Conservation (phyloP, 2,888 invertebrate species). For the Sarcophaga variegata region DNA sequence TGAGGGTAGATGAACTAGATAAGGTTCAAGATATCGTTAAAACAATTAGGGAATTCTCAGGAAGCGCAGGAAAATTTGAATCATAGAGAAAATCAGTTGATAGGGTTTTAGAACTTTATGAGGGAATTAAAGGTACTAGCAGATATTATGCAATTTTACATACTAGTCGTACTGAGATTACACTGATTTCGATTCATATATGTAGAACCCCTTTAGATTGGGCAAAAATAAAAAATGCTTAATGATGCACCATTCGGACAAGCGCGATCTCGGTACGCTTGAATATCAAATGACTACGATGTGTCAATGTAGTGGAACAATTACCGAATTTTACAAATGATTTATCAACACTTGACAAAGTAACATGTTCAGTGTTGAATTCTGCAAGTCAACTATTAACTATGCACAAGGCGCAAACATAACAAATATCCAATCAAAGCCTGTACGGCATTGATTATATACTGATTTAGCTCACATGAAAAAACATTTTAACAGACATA, state of each 20-base stretch:
- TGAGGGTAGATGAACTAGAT: neutral
- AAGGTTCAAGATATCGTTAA: no score
- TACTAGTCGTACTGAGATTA: conserved; percentile 1
- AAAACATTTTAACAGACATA: neutral
- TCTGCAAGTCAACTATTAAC: neutral
- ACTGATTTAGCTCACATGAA: conserved; percentile 25
- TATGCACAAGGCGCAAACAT: conserved; percentile 23
- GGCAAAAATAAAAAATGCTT: conserved; percentile 16
- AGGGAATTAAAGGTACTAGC: neutral
- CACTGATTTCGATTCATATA: conserved; percentile 31
- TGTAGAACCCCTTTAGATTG: conserved; percentile 13
- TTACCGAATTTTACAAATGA: conserved; percentile 37
- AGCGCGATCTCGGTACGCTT: conserved; percentile 15
- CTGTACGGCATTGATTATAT: conserved; percentile 17
- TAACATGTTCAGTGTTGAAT: neutral
- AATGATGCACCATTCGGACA: conserved; percentile 10
- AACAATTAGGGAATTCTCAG: no score
- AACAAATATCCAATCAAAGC: neutral
- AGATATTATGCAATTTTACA: no score
- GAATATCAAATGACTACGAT: conserved; percentile 34
- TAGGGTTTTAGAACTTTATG: neutral
- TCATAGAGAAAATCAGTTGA: conserved; percentile 17
- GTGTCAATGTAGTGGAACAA: neutral
- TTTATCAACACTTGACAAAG: conserved; percentile 36
- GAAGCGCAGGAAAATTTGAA: no score